Percentiles rank a stretch among this genome's conserved stretches.
Evolutionary conservation across 2,113 vertebrate species (phyloP).

Genomic region (Dunckerocampus dactyliophorus): DNA sequence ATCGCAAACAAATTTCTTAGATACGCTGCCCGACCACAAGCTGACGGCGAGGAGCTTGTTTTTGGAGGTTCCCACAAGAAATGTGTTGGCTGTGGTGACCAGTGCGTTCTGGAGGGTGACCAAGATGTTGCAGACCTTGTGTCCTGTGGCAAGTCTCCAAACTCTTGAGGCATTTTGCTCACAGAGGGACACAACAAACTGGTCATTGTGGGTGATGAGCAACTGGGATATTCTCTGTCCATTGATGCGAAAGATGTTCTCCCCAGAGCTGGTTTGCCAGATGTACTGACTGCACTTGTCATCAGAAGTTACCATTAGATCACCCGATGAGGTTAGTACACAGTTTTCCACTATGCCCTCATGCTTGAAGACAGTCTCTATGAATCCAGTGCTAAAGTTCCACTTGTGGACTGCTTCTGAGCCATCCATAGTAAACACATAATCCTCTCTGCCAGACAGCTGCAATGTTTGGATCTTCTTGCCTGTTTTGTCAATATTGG

Average conservation of each 20-base stretch:
- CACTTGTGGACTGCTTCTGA: conserved; percentile 95
- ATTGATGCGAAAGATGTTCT: conserved; percentile 95
- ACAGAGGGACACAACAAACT: conserved; percentile 97
- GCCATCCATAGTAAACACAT: conserved; percentile 92
- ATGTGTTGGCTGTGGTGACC: conserved; percentile 95
- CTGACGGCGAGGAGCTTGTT: conserved; percentile 96
- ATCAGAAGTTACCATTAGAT: conserved; percentile 94
- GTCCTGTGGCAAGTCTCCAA: conserved; percentile 93
- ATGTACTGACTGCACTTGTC: conserved; percentile 96
- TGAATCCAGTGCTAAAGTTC: conserved; percentile 96
- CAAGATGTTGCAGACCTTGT: conserved; percentile 96
- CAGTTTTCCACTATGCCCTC: conserved; percentile 96
- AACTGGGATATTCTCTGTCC: conserved; percentile 94
- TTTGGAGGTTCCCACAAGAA: conserved; percentile 90
- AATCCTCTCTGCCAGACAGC: conserved; percentile 88
- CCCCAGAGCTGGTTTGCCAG: conserved; percentile 90
- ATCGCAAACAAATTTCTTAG: conserved; percentile 95
- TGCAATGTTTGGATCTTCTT: conserved; percentile 88
- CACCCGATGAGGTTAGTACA: conserved; percentile 90
- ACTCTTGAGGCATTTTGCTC: conserved; percentile 96
- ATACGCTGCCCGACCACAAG: conserved; percentile 97
- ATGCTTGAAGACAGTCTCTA: conserved; percentile 94
- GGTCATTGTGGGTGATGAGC: conserved; percentile 96
- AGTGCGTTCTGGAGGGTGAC: conserved; percentile 95
- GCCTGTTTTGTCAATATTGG: conserved; percentile 98